phyloP scores from a whole-genome alignment of 2,888 invertebrate genomes.

The Netelia melanura region DNA sequence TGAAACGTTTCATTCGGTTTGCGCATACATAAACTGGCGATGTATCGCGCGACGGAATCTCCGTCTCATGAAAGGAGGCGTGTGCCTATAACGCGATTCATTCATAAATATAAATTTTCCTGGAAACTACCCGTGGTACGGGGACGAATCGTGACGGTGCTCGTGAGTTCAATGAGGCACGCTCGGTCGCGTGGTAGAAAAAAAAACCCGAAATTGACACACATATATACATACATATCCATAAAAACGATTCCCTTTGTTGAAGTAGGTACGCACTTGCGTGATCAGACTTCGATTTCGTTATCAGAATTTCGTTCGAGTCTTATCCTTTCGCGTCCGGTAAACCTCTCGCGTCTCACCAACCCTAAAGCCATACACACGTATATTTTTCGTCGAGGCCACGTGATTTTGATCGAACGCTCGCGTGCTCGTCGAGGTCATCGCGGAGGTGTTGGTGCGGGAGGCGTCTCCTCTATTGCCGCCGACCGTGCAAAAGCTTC shows the following conservation, averaged over 20 bases:
- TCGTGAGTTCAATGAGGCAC: constrained; percentile 31
- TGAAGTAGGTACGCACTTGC: constrained; percentile 76
- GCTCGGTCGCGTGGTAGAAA: constrained; percentile 23
- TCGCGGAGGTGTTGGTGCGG: constrained; percentile 62
- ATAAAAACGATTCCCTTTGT: neutral
- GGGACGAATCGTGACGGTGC: constrained; percentile 28
- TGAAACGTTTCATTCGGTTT: constrained; percentile 44
- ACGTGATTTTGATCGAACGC: constrained; percentile 74
- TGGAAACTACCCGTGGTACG: constrained; percentile 9
- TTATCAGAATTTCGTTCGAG: constrained; percentile 70
- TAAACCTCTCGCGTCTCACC: constrained; percentile 18
- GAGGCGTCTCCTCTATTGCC: neutral
- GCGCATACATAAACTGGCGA: neutral
- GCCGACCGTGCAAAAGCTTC: neutral
- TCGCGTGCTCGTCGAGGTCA: constrained; percentile 74
- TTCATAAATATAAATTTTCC: constrained; percentile 63
- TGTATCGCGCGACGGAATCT: constrained; percentile 55
- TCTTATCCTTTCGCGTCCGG: constrained; percentile 68
- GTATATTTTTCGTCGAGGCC: constrained; percentile 48
- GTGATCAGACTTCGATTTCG: constrained; percentile 74
- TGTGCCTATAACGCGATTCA: constrained; percentile 49
- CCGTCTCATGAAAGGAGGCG: constrained; percentile 41
- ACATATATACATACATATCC: neutral
- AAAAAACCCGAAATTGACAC: neutral
- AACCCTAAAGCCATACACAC: neutral